Conservation (phyloP, 2,113 vertebrate species). For the Vulpes vulpes region DNA sequence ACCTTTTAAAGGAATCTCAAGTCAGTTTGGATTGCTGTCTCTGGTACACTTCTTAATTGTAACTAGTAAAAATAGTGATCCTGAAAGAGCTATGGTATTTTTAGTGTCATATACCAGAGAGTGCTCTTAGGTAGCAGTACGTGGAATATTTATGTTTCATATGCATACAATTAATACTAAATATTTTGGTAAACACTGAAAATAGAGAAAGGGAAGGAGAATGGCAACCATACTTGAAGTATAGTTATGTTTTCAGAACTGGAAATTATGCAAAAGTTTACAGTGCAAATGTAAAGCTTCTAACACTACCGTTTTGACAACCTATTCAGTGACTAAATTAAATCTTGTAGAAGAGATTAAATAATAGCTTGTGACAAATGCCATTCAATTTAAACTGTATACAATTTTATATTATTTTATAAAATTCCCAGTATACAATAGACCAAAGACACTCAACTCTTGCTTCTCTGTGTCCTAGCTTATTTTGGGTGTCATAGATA, state of each 20-base stretch:
- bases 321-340: conserved; percentile 11
- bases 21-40: conserved; percentile 49
- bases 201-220: conserved; percentile 61
- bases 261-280: conserved; percentile 43
- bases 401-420: conserved; percentile 15
- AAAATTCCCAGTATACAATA: neutral
- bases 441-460: neutral
- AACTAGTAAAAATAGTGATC: conserved; percentile 45
- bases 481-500: neutral
- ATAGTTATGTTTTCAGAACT: conserved; percentile 58
- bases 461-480: conserved; percentile 18
- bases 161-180: conserved; percentile 55
- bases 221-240: conserved; percentile 58
- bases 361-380: conserved; percentile 58
- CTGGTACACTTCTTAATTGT: conserved; percentile 15
- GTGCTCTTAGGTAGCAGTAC: conserved; percentile 40
- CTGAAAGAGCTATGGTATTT: conserved; percentile 66
- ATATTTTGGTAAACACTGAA: conserved; percentile 67
- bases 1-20: conserved; percentile 67
- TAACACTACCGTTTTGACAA: conserved; percentile 57
- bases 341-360: conserved; percentile 43
- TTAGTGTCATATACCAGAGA: conserved; percentile 51
- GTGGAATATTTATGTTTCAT: conserved; percentile 39
- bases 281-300: conserved; percentile 4
- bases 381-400: conserved; percentile 34